phyloP scores from a whole-genome alignment of 2,797 vertebrate genomes.

The Gastrophryne carolinensis region DNA sequence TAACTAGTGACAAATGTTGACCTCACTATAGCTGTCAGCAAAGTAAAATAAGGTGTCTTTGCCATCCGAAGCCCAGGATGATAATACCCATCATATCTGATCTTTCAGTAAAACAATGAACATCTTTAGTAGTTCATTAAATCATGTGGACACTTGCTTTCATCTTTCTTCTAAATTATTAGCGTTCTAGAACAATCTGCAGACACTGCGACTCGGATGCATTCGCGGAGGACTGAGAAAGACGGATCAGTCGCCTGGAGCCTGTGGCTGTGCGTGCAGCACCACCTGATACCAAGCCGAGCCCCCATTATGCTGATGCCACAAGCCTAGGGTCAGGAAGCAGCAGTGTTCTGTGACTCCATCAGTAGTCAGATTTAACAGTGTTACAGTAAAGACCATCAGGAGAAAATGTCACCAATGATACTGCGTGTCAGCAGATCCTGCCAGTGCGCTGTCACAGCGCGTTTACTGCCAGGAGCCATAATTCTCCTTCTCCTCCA shows the following conservation, averaged over 20 bases:
- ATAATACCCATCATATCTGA: neutral
- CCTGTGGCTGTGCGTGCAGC: conserved; percentile 5
- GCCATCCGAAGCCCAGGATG: neutral
- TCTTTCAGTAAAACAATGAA: neutral
- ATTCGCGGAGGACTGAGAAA: conserved; percentile 39
- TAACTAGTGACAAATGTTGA: too few relatives aligned
- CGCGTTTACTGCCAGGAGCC: conserved; percentile 23
- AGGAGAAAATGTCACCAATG: conserved; percentile 35
- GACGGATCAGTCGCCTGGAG: conserved; percentile 36
- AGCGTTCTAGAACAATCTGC: conserved; percentile 2
- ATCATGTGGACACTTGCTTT: neutral
- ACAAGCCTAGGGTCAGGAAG: conserved; percentile 48
- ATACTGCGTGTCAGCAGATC: conserved; percentile 33
- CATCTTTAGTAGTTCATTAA: neutral
- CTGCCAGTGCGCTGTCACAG: conserved; percentile 26
- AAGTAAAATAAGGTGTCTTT: neutral
- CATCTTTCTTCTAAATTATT: conserved; percentile 10
- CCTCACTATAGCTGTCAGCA: too few relatives aligned
- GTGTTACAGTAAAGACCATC: conserved; percentile 15
- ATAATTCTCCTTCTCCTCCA: conserved; percentile 21
- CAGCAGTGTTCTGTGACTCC: conserved; percentile 11
- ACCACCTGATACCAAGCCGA: conserved; percentile 45
- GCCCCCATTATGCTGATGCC: conserved; percentile 14
- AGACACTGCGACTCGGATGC: conserved; percentile 1
- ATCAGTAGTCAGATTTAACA: conserved; percentile 11